Evolutionary conservation across 2,888 invertebrate species (phyloP).

Genomic region (Euclidia mi): DNA sequence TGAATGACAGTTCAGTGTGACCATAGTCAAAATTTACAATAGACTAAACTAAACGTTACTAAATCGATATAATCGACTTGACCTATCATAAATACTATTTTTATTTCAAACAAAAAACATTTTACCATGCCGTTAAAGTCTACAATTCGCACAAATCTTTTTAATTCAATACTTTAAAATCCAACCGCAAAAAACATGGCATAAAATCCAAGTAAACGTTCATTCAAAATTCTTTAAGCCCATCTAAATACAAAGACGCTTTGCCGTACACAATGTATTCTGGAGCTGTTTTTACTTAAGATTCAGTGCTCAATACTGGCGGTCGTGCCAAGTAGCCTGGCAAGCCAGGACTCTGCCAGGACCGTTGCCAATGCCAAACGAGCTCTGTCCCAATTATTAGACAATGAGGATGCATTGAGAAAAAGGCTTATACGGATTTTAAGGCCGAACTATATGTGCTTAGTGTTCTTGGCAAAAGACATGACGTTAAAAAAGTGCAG

Average conservation of each 20-base stretch:
- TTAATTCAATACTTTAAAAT: no score
- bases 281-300: slow-evolving; percentile 56
- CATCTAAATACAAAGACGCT: slow-evolving; percentile 34
- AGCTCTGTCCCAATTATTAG: slow-evolving; percentile 17
- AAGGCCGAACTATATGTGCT: background rate
- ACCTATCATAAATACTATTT: no score
- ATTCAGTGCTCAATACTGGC: slow-evolving; percentile 39
- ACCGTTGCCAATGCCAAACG: slow-evolving; percentile 15
- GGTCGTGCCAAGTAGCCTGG: slow-evolving; percentile 53
- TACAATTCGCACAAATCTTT: no score
- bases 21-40: no score
- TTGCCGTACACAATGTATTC: slow-evolving; percentile 43
- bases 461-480: background rate
- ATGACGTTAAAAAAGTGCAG: no score
- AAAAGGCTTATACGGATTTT: background rate
- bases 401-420: slow-evolving; percentile 5
- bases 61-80: no score
- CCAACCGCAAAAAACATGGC: background rate
- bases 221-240: slow-evolving; percentile 1
- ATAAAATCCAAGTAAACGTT: background rate
- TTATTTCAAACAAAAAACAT: no score
- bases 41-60: no score
- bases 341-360: slow-evolving; percentile 43
- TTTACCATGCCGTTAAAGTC: no score
- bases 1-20: no score